Base-by-base conservation (phyloP, 2,797 vertebrate genomes). In the Sebastes taczanowskii region DNA sequence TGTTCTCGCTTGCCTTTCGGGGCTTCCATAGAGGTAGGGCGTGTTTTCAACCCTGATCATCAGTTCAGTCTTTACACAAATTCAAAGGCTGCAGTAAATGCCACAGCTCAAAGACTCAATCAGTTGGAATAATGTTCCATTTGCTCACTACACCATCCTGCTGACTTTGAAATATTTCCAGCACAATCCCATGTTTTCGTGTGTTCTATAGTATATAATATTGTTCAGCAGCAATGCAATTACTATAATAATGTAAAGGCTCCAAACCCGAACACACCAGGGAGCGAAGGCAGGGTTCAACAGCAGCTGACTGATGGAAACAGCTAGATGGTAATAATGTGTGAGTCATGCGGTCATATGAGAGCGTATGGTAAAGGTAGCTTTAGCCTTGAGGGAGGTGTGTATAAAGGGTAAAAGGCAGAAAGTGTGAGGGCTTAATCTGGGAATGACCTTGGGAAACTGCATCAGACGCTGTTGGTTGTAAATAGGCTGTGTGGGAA, bases 271-370 rank as follows among this genome's bases (percentile, higher is more conserved):
- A 78, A 77, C 61, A 65, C 84, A 71, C 42, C 55, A 30, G 83
- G 79, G 86, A 90, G 53, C 16, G 59, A 13, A 81, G 74, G 70
- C 59, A 71, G 29, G 22, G 81, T 86, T 78, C 81, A 82, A 59
- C 77, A 77, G 75, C 84, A 78, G 79, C 67, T 73, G 79, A 84
- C 27, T 53, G 70, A 89, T 85, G 67, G 78, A 78, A 72, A 82
- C 72, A 81, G 71, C 83, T 73, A 20, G 55, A 83, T 81, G 35
- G 71, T 86, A 86, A 85, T 87, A 82, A 89, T 84, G 80, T 71
- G 80, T 88, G 83, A 91, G 82, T 92, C 88, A 89, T 65, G 60
- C 25, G n/a, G 79, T 81, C 70, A 42, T 84, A 84, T 84, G 70
- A 73, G 49, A 83, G 68, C 65, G 61, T 68, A 58, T 70, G 66